Conservation (phyloP, 2,888 invertebrate species). For the Meteorus cinctellus region DNA sequence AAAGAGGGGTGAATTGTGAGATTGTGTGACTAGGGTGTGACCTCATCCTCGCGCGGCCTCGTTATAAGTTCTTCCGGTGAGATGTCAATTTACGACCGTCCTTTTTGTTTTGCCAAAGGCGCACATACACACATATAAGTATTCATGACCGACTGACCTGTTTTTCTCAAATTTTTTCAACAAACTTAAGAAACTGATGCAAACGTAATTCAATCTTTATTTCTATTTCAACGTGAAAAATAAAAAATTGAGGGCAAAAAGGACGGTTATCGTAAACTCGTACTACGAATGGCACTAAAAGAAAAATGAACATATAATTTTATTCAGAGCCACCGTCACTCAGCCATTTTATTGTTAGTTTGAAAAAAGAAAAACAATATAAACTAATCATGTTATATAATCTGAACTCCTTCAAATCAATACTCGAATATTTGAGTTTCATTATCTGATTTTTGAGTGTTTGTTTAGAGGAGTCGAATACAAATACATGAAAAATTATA, state of each 20-base stretch:
- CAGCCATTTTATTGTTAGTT: slow-evolving; percentile 21
- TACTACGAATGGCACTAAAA: slow-evolving; percentile 3
- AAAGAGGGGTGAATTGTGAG: neutral
- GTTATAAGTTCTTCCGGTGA: slow-evolving; percentile 33
- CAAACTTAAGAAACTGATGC: neutral
- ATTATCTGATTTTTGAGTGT: slow-evolving; percentile 22
- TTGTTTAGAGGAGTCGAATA: slow-evolving; percentile 16
- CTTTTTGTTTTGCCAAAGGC: slow-evolving; percentile 26
- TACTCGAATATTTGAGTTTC: neutral
- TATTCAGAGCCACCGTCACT: neutral
- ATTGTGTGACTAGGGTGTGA: slow-evolving; percentile 28
- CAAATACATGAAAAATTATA: slow-evolving; percentile 20
- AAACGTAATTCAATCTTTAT: neutral
- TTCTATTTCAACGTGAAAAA: neutral
- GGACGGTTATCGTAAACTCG: neutral
- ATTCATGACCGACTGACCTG: slow-evolving; percentile 24
- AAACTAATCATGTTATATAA: slow-evolving; percentile 2
- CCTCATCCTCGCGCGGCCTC: slow-evolving; percentile 34
- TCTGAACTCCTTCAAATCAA: slow-evolving; percentile 1
- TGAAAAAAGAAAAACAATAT: neutral
- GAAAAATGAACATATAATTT: slow-evolving; percentile 3
- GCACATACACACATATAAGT: slow-evolving; percentile 3
- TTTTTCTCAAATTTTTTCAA: slow-evolving; percentile 9
- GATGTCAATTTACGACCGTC: slow-evolving; percentile 31
- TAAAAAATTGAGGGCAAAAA: neutral